Base-by-base conservation (phyloP, 23 tunicate species). In the Clavelina lepadiformis region DNA sequence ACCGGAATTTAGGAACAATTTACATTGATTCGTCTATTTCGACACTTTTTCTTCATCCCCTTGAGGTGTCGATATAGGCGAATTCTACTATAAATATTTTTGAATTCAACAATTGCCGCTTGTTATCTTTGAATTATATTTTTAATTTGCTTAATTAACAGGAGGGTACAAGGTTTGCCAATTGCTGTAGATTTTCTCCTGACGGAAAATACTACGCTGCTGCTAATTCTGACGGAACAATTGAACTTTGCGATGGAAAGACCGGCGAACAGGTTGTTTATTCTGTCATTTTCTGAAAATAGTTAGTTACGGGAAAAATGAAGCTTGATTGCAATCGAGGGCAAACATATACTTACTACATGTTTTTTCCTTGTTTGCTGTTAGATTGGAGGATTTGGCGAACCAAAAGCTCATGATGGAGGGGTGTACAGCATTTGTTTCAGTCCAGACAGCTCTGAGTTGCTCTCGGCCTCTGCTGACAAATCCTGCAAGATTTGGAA, bases 391-490 rank as follows among this genome's bases (percentile, higher is more conserved):
- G 32, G 2, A 5, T 54, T 69, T 20, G 87, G 73, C n/a, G 68
- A 61, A 15, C 35, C 56, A 28, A 55, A 61, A 29, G 65, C 76
- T 21, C 99, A 94, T 55, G 33, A 69, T 5, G 95, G 95, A 1
- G 99, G 95, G 1, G 79, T 94, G 21, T 94, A 94, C 75, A 76
- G 84, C 41, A 7, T 88, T 13, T 77, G 76, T 18, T 94, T 94
- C 77, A 76, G 74, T 31, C 62, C 83, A 3, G 76, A 74, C 46
- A 46, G 85, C 44, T 75, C 55, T 3, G 83, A 94, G 46, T 58
- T 94, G 2, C n/a, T 94, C 5, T 75, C 99, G 0, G 91, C 85
- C 44, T 74, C 85, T 71, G 99, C 86, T 31, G 99, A 94, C 56
- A 94, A 94, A 76, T 56, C 77, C 19, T 74, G 63, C 19, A 86